Conservation (phyloP, 2,113 vertebrate genomes). For the Cyphomyrus discorhynchus region DNA sequence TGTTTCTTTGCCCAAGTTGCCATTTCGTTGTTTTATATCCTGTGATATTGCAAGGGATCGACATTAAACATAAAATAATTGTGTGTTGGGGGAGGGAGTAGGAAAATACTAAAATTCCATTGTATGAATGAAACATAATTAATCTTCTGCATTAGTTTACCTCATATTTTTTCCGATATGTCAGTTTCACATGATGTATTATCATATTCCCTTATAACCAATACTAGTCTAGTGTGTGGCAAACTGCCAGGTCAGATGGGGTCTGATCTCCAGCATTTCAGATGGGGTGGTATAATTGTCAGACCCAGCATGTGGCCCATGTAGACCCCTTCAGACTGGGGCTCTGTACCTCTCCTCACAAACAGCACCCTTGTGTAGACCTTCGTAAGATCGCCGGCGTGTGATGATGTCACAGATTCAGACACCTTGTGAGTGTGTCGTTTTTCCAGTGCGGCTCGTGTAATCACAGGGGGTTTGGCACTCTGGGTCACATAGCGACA, state of each 20-base stretch:
- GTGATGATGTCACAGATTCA: not conserved
- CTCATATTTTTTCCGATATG: not conserved
- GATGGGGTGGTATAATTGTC: not conserved
- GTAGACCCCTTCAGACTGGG: not conserved
- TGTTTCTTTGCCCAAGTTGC: not conserved
- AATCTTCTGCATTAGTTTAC: not conserved
- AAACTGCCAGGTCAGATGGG: not conserved
- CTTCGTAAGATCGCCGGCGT: not conserved
- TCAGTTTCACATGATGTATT: not conserved
- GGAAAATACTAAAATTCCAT: not conserved
- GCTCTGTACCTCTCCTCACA: not conserved
- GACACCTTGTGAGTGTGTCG: not conserved
- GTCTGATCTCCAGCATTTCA: not conserved
- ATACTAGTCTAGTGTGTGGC: not conserved
- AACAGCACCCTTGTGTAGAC: not conserved
- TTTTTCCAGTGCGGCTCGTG: not conserved
- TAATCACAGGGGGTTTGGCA: not conserved
- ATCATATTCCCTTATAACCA: not conserved
- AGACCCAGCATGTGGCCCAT: not conserved
- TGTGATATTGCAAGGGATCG: not conserved
- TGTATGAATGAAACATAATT: not conserved
- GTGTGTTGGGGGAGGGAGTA: not conserved
- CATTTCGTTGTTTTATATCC: not conserved
- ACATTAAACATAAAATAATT: not conserved
- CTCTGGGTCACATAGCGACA: not conserved